Evolutionary conservation across 2,113 vertebrate species (phyloP).

Genomic region (Proterorhinus semilunaris): DNA sequence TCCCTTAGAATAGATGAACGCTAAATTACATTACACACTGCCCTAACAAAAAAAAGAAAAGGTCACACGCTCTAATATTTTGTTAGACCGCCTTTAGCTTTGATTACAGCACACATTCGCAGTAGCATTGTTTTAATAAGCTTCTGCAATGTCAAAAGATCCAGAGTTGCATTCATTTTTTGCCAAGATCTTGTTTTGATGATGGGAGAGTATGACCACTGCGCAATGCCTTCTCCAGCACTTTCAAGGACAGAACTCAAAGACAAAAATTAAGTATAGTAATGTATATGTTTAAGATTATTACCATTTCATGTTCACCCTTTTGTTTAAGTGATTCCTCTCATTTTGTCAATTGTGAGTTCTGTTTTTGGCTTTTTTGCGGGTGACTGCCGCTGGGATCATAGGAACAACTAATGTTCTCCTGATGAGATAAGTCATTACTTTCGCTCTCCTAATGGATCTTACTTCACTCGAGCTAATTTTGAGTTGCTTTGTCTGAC

Average conservation of each 20-base stretch:
- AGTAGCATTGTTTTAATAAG: no score
- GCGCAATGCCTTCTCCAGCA: background rate
- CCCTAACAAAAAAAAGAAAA: no score
- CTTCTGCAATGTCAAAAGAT: no score
- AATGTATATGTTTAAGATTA: background rate
- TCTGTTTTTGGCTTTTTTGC: background rate
- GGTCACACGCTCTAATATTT: no score
- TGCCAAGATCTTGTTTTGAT: no score
- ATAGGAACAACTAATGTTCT: slow-evolving; percentile 6
- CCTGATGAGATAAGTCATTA: slow-evolving; percentile 6
- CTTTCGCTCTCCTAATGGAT: slow-evolving; percentile 3
- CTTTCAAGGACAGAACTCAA: background rate
- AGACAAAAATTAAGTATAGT: background rate
- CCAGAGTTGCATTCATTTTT: no score
- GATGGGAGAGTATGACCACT: no score
- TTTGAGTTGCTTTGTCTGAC: slow-evolving; percentile 5
- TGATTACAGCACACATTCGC: no score
- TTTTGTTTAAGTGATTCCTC: slow-evolving; percentile 2
- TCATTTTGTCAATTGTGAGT: background rate
- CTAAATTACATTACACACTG: no score
- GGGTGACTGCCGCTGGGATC: slow-evolving; percentile 1
- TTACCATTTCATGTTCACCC: background rate
- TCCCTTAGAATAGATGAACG: no score
- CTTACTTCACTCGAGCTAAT: slow-evolving; percentile 5
- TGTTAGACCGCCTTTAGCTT: no score